A percentile compares a stretch with the other conserved stretches of the same genome.
phyloP scores from a whole-genome alignment of 2,888 invertebrate species.

The Sturmia bella region DNA sequence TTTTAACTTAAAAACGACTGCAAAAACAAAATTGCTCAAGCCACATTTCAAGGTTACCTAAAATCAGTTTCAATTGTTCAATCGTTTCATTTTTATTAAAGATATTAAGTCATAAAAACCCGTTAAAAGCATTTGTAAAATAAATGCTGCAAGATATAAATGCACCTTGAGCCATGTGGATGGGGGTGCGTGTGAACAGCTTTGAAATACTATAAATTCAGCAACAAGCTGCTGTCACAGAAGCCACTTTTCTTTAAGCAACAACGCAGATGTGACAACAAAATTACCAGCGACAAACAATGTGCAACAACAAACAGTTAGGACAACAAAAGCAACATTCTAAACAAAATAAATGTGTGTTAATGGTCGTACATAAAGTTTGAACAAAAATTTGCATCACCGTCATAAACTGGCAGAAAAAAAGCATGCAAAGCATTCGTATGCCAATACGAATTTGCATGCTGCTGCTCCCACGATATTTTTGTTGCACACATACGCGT shows the following conservation, averaged over 20 bases:
- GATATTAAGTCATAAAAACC: too few species aligned
- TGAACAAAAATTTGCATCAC: conserved; percentile 47
- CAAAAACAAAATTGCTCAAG: too few species aligned
- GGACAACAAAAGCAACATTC: neutral
- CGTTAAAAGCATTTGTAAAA: neutral
- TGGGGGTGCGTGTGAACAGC: neutral
- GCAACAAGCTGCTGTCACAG: conserved; percentile 38
- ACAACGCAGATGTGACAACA: conserved; percentile 9
- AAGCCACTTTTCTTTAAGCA: conserved; percentile 23
- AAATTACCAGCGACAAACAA: conserved; percentile 6
- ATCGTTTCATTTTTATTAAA: too few species aligned
- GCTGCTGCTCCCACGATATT: conserved; percentile 61
- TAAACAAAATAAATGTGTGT: neutral
- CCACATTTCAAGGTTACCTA: too few species aligned
- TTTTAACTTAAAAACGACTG: too few species aligned
- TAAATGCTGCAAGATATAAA: too few species aligned
- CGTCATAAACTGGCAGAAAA: conserved; percentile 25
- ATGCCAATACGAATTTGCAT: conserved; percentile 52
- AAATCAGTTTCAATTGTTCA: too few species aligned
- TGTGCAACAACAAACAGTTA: neutral
- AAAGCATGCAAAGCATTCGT: conserved; percentile 10
- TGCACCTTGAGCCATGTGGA: neutral
- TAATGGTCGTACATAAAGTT: conserved; percentile 15
- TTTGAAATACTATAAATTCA: conserved; percentile 10
- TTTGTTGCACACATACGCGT: conserved; percentile 3